Evolutionary conservation across 2,797 vertebrate species (phyloP).

Genomic region (Potorous gilbertii): DNA sequence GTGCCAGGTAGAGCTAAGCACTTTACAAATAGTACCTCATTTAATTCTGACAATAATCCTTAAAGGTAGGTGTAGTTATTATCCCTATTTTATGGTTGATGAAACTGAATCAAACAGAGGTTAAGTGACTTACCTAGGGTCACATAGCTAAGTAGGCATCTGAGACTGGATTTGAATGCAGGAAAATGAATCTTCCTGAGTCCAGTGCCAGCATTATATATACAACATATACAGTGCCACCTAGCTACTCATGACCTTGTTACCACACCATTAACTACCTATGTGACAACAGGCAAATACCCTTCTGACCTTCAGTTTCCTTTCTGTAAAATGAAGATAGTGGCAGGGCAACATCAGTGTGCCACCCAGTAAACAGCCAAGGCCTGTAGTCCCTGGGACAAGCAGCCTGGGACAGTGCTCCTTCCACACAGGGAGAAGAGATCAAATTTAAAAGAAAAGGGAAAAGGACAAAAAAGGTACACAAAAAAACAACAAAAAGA

Average conservation of each 20-base stretch:
- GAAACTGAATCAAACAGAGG: neutral
- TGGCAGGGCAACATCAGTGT: too few species aligned
- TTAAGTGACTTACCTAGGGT: neutral
- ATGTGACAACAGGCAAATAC: neutral
- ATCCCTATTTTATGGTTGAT: neutral
- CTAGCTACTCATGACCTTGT: neutral
- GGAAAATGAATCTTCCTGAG: neutral
- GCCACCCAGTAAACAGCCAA: too few species aligned
- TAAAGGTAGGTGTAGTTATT: neutral
- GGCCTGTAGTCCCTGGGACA: too few species aligned
- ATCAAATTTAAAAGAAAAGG: too few species aligned
- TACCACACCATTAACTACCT: neutral
- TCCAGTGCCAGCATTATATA: neutral
- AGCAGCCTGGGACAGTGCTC: too few species aligned
- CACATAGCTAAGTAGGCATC: neutral
- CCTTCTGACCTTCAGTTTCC: neutral
- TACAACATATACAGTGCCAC: neutral
- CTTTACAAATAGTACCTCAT: neutral
- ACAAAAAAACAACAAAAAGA: too few species aligned
- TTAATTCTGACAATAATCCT: neutral
- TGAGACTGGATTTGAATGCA: neutral
- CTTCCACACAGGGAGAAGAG: too few species aligned
- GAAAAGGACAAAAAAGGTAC: too few species aligned
- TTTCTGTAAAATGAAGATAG: neutral
- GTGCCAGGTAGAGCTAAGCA: neutral